Base-by-base conservation (phyloP, 2,888 invertebrate species). In the Zonitis immaculata region DNA sequence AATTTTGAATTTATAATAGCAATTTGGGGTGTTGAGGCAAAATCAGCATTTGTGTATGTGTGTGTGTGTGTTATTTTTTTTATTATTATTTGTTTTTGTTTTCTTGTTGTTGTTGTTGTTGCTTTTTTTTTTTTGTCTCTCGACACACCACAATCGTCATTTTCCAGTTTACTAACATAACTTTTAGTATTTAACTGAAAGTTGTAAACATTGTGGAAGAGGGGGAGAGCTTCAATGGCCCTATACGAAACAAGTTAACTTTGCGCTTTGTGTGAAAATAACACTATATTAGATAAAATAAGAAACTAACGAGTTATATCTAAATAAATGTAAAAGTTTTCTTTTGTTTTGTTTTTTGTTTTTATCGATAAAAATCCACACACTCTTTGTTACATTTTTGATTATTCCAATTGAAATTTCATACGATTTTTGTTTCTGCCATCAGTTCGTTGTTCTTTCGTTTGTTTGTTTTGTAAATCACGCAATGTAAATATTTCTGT, bases 151-250 rank as follows among this genome's bases (percentile, higher is more conserved):
- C 47, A 42, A 47, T 50, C 44, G 50, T 39, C 30, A 43, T 54
- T 26, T 47, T 51, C 54, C 35, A 44, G 35, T 39, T 35, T 28
- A 47, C 43, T 50, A 46, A 32, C 45, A 26, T 27, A 54, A 54
- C 27, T 46, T 46, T 48, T 52, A 52, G 44, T 49, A 49, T 54
- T 49, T 9, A 35, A 47, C 25, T 47, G 32, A 35, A 9, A 42
- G 43, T 22, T 51, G 54, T 51, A 51, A 54, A 51, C 54, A 48
- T 47, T 44, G 42, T 44, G 22, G 22, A 22, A n/a, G n/a, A n/a
- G n/a, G n/a, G 16, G 14, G 5, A 18, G 18, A 18, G 39, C 18
- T 20, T 6, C 18, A 39, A 39, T 11, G 20, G 16, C 20, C 6
- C 39, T n/a, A 35, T 35, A 5, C 11, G 16, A 39, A 39, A n/a